These are phyloP conservation scores for Nematostella vectensis DNA, from an alignment of 92 coral and sea anemone genomes.

Conservation along the genomic window DNA sequence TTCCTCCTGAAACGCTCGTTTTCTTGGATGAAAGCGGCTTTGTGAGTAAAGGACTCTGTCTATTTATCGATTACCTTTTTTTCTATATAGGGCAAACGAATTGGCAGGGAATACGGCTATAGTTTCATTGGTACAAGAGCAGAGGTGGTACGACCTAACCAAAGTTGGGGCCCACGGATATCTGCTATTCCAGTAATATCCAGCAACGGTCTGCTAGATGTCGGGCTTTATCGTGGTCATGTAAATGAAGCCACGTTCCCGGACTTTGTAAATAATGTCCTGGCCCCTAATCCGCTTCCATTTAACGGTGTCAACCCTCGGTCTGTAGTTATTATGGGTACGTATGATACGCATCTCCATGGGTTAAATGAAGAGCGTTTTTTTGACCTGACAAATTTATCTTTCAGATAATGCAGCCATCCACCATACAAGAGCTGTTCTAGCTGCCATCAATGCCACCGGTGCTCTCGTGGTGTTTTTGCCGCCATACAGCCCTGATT, in stretches of 20 bases:
- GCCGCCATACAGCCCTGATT: too few species aligned
- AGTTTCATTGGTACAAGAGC: conserved; percentile 14
- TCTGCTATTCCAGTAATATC: conserved; percentile 24
- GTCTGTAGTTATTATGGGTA: conserved; percentile 25
- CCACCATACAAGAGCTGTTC: too few species aligned
- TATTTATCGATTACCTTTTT: background rate
- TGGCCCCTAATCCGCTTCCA: conserved; percentile 22
- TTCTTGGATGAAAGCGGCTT: conserved; percentile 17
- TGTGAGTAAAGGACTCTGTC: conserved; percentile 2
- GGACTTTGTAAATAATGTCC: conserved; percentile 9
- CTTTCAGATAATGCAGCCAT: too few species aligned
- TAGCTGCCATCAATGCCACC: too few species aligned
- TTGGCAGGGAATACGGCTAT: conserved; percentile 5
- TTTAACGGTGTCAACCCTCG: conserved; percentile 35
- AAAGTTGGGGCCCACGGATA: conserved; percentile 33
- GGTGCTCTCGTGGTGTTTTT: too few species aligned
- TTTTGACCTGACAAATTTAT: too few species aligned
- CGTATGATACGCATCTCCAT: background rate
- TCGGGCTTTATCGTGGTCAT: conserved; percentile 19
- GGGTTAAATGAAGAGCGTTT: background rate
- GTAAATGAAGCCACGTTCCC: conserved; percentile 16
- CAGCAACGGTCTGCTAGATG: conserved; percentile 21
- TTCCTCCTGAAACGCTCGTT: conserved; percentile 18
- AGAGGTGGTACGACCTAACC: conserved; percentile 8
- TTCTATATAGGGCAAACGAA: background rate